These are phyloP conservation scores for Oreochromis grahami DNA, from an alignment of 2,797 vertebrate species.

Conservation along the genomic window DNA sequence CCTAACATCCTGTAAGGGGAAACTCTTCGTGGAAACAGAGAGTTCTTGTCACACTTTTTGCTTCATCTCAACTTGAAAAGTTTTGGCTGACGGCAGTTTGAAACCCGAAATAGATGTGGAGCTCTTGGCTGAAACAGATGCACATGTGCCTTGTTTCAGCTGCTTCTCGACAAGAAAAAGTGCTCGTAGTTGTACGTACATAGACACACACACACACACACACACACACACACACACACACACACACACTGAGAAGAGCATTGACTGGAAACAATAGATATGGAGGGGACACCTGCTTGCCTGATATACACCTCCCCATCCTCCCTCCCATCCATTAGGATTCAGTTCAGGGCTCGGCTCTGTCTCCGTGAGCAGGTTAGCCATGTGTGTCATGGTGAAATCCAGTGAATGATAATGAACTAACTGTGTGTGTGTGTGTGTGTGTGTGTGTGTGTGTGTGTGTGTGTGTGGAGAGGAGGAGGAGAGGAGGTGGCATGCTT, in stretches of 20 bases:
- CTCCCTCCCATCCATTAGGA: constrained; percentile 61
- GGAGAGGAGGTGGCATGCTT: constrained; percentile 33
- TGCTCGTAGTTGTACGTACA: neutral
- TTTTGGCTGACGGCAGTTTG: neutral
- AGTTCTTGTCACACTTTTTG: neutral
- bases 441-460: constrained; percentile 31
- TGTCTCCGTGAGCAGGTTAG: constrained; percentile 71
- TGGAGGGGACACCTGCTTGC: constrained; percentile 74
- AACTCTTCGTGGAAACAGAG: neutral
- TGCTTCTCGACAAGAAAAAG: neutral
- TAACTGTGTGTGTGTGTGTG: constrained; percentile 26
- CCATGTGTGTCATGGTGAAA: constrained; percentile 71
- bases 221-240: too few relatives aligned
- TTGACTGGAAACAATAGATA: constrained; percentile 36
- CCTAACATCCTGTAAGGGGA: neutral
- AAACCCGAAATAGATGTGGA: neutral
- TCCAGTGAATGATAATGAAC: constrained; percentile 78
- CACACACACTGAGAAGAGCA: neutral
- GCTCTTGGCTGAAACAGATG: neutral
- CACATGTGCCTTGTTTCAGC: neutral
- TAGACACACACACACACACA: neutral
- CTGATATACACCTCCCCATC: constrained; percentile 19
- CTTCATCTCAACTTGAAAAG: neutral
- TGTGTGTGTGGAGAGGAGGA: constrained; percentile 3
- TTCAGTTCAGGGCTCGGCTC: constrained; percentile 69